Conservation (phyloP, 2,888 invertebrate genomes). For the Orthosia incerta region DNA sequence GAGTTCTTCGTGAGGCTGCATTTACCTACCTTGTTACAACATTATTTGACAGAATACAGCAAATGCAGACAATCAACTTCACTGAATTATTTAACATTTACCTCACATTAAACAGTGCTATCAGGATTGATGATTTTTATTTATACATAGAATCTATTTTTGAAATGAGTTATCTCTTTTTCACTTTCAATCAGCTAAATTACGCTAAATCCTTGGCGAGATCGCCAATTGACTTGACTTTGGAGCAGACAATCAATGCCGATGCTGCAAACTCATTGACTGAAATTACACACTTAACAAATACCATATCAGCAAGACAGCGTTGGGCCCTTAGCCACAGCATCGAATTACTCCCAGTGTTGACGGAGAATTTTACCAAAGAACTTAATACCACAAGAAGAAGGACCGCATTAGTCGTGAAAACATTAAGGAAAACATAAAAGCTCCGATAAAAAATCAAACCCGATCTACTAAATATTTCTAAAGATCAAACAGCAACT, state of each 20-base stretch:
- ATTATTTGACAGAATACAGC: too few relatives aligned
- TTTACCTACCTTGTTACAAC: too few relatives aligned
- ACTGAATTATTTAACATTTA: slow-evolving; percentile 48
- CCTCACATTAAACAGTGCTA: slow-evolving; percentile 61
- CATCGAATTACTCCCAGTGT: not conserved
- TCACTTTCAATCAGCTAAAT: not conserved
- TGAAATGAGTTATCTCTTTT: not conserved
- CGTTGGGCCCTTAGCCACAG: not conserved
- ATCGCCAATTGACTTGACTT: slow-evolving; percentile 59
- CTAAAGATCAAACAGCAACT: too few relatives aligned
- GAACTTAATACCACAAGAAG: too few relatives aligned
- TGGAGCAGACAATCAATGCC: slow-evolving; percentile 70
- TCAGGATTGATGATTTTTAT: slow-evolving; percentile 65
- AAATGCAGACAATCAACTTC: too few relatives aligned
- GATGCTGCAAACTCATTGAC: slow-evolving; percentile 65
- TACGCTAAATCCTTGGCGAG: slow-evolving; percentile 42
- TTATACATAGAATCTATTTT: slow-evolving; percentile 11
- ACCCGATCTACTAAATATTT: too few relatives aligned
- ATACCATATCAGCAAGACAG: not conserved
- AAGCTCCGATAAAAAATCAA: too few relatives aligned
- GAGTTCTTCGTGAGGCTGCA: too few relatives aligned
- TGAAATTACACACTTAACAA: slow-evolving; percentile 31
- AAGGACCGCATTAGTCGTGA: too few relatives aligned
- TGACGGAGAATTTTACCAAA: too few relatives aligned
- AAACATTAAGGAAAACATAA: too few relatives aligned